Evolutionary conservation across 64 coral and sea anemone genomes (phyloP).

Genomic region (Montipora efflorescens): DNA sequence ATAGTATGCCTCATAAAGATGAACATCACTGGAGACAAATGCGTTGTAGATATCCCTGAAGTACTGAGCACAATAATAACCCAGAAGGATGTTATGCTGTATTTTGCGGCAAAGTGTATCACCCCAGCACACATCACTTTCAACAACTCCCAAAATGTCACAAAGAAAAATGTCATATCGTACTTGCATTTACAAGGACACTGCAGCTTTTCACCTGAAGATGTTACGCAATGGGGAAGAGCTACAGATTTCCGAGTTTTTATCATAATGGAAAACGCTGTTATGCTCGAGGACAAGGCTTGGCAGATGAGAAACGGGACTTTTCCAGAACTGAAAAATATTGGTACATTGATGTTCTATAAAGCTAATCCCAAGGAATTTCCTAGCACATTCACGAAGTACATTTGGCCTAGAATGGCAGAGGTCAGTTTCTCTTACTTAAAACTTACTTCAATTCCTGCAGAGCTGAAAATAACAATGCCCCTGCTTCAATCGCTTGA

Average conservation of each 20-base stretch:
- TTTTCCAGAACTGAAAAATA: neutral
- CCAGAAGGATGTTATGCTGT: neutral
- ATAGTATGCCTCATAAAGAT: neutral
- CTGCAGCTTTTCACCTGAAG: slow-evolving; percentile 24
- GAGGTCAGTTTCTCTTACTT: slow-evolving; percentile 46
- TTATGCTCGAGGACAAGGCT: neutral
- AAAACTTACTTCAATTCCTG: slow-evolving; percentile 33
- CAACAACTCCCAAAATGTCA: slow-evolving; percentile 32
- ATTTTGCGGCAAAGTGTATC: neutral
- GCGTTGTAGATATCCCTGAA: neutral
- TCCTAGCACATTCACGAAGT: slow-evolving; percentile 26
- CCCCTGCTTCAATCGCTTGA: slow-evolving; percentile 75
- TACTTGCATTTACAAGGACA: slow-evolving; percentile 9
- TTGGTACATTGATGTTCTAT: slow-evolving; percentile 10
- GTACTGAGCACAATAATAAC: neutral
- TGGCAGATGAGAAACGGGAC: neutral
- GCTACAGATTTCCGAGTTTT: slow-evolving; percentile 61
- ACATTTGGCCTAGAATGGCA: slow-evolving; percentile 70
- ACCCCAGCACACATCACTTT: slow-evolving; percentile 16
- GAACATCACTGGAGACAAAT: neutral
- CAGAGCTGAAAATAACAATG: slow-evolving; percentile 48
- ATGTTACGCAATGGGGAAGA: neutral
- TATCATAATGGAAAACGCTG: neutral
- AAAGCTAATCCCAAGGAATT: neutral
- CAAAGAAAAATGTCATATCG: slow-evolving; percentile 53